Evolutionary conservation across 2,888 invertebrate species (phyloP), one percentile per base, ranked within the genome.

Genomic region (Steromphala cineraria): DNA sequence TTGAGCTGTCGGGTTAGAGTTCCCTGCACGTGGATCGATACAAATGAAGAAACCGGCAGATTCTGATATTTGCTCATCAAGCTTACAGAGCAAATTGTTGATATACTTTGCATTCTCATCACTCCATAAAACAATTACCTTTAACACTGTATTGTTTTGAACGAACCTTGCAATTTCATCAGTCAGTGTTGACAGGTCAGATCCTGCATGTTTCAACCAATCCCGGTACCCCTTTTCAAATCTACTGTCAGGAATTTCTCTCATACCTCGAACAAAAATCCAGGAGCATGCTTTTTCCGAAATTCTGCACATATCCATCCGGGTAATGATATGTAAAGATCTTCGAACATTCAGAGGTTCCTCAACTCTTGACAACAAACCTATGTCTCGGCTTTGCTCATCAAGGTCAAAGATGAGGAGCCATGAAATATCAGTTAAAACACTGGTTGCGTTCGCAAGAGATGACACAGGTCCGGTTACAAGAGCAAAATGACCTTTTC

Each of bases 401-500:
- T 82, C 82, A 52, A 82, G 79, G 55, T 82, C 82, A 53, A 67
- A 88, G 3, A 88, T 87, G 21, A 83, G 80, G 36, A 87, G 77
- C 87, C 87, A 88, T 17, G 86, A 86, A 21, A 84, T 80, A 1
- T 56, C 46, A 7, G 86, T 79, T 52, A 87, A 77, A 53, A 81
- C 81, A 13, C 78, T 74, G 36, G 86, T 21, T 36, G 82, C 52
- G 17, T 79, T 56, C 0, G 76, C 67, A 4, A 77, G 67, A 24
- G 21, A 24, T 7, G 79, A 52, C n/a, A 81, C 53, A 17, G 80
- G 78, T 36, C 83, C 86, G 28, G 80, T 67, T 10, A 88, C 36
- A 3, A 89, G 81, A 40, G 88, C 80, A 77, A 82, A 86, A 79
- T 86, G 84, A 17, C 87, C 87, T 28, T 82, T 82, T 67, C 55